Conservation (phyloP, 2,888 invertebrate genomes). For the Carcina quercana region DNA sequence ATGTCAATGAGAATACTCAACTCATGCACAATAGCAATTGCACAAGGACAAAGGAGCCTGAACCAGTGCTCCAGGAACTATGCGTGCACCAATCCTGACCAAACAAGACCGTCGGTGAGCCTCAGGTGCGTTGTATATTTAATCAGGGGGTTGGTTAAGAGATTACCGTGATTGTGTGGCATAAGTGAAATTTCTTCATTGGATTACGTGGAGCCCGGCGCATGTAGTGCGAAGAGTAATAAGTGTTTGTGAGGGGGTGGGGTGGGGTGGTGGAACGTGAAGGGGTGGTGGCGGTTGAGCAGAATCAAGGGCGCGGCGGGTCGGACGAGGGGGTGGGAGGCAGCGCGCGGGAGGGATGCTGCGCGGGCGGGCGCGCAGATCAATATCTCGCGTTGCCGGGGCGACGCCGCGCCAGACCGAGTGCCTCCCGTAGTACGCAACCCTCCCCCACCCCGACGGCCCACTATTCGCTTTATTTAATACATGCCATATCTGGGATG, state of each 20-base stretch:
- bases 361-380: conserved; percentile 50
- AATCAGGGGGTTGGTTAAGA: conserved; percentile 9
- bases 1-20: too few relatives aligned
- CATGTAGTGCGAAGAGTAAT: conserved; percentile 69
- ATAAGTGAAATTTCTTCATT: conserved; percentile 62
- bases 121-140: conserved; percentile 6
- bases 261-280: conserved; percentile 27
- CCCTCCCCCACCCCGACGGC: conserved; percentile 35
- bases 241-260: conserved; percentile 58
- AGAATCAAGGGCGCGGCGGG: conserved; percentile 46
- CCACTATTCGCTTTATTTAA: conserved; percentile 69
- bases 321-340: conserved; percentile 24
- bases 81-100: too few relatives aligned
- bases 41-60: too few relatives aligned
- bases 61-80: too few relatives aligned
- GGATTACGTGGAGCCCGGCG: conserved; percentile 65
- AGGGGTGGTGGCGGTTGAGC: conserved; percentile 43
- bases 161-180: conserved; percentile 29
- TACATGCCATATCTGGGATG: conserved; percentile 65
- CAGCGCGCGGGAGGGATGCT: conserved; percentile 19
- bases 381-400: conserved; percentile 74
- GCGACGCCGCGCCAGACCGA: conserved; percentile 77
- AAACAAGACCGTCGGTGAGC: too few relatives aligned
- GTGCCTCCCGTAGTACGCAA: conserved; percentile 75
- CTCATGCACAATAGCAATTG: too few relatives aligned